Evolutionary conservation across 1,140 invertebrate genomes (phyloP).

Genomic region (Homalodisca vitripennis): DNA sequence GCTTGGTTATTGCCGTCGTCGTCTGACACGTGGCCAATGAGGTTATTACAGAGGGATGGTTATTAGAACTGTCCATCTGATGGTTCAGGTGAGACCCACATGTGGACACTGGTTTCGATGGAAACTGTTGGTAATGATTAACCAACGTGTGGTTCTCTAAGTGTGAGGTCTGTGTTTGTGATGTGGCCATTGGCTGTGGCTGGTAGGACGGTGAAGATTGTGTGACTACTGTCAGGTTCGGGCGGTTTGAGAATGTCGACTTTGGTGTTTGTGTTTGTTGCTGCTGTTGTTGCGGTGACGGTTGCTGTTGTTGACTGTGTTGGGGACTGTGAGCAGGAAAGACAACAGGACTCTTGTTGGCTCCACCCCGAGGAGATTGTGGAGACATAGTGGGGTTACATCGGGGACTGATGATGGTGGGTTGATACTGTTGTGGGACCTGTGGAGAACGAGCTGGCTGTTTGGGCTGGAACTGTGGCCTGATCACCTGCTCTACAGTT

Average conservation of each 20-base stretch:
- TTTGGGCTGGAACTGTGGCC: conserved; percentile 9
- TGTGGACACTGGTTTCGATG: neutral
- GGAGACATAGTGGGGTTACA: conserved; percentile 14
- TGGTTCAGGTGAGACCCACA: conserved; percentile 20
- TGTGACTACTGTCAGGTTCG: conserved; percentile 43
- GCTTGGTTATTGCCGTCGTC: conserved; percentile 12
- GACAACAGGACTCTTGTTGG: conserved; percentile 25
- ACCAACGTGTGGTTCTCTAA: neutral
- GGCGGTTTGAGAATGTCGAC: conserved; percentile 40
- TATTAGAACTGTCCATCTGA: conserved; percentile 7
- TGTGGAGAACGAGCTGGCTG: conserved; percentile 4
- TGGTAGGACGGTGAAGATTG: conserved; percentile 24
- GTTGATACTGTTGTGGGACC: conserved; percentile 17
- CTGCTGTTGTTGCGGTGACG: conserved; percentile 25
- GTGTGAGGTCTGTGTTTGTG: neutral
- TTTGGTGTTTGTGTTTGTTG: conserved; percentile 32
- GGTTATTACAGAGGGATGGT: conserved; percentile 30
- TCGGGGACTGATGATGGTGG: conserved; percentile 16
- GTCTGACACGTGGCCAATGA: conserved; percentile 30
- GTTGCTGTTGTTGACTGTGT: neutral
- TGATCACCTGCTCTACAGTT: conserved; percentile 3
- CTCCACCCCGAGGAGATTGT: conserved; percentile 24
- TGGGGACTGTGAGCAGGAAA: conserved; percentile 12
- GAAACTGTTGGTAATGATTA: conserved; percentile 26
- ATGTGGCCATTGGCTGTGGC: neutral